A percentile compares a stretch with the other conserved stretches of the same genome.
phyloP scores from a whole-genome alignment of 2,888 invertebrate genomes.

The Orthosia cruda region DNA sequence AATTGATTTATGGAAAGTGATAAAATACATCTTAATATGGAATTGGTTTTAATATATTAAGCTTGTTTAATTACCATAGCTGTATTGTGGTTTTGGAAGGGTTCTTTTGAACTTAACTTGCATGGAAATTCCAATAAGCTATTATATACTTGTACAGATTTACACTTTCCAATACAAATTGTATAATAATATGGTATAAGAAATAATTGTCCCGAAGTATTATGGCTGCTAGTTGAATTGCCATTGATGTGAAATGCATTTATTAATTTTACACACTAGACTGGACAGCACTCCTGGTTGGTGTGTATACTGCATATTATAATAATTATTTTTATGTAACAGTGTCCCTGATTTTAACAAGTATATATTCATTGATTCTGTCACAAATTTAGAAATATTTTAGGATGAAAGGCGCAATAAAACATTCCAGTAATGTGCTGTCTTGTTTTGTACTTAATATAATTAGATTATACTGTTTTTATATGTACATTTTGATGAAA shows the following conservation, averaged over 20 bases:
- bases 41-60: constrained; percentile 48
- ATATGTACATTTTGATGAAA: constrained; percentile 89
- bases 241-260: constrained; percentile 81
- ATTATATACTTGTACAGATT: constrained; percentile 8
- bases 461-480: constrained; percentile 76
- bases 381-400: constrained; percentile 71
- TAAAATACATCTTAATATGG: constrained; percentile 21
- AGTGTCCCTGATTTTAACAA: constrained; percentile 46
- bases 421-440: constrained; percentile 90
- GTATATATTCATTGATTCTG: constrained; percentile 62
- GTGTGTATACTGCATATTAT: constrained; percentile 49
- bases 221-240: constrained; percentile 65
- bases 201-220: constrained; percentile 46
- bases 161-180: constrained; percentile 9
- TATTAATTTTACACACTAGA: constrained; percentile 83
- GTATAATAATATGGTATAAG: constrained; percentile 20
- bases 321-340: constrained; percentile 25
- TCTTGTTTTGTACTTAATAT: constrained; percentile 89
- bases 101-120: background rate
- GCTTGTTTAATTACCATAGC: background rate
- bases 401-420: constrained; percentile 71
- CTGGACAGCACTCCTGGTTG: constrained; percentile 84
- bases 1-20: constrained; percentile 50
- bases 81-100: constrained; percentile 8
- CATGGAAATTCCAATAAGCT: background rate